Percentiles rank a stretch among this genome's conserved stretches.
phyloP scores from a whole-genome alignment of 2,888 invertebrate genomes.

The Apamea crenata region DNA sequence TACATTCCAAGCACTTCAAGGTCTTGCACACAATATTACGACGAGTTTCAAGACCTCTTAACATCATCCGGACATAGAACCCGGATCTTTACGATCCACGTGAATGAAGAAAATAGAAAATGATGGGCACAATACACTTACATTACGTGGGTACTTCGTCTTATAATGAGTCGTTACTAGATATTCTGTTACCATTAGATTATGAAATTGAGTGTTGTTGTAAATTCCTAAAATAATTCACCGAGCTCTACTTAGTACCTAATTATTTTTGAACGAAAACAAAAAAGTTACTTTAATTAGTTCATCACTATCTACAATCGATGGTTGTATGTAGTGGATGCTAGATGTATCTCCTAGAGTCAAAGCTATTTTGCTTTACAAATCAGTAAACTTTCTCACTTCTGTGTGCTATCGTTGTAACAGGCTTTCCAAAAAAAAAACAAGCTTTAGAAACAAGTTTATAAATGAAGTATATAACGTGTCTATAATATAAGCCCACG shows the following conservation, averaged over 20 bases:
- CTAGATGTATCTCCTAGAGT: background rate
- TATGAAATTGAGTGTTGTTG: background rate
- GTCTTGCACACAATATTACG: background rate
- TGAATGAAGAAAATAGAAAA: constrained; percentile 38
- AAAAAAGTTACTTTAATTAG: background rate
- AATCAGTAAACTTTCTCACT: background rate
- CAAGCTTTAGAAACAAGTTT: background rate
- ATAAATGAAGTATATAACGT: background rate
- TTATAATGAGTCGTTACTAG: constrained; percentile 7
- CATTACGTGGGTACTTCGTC: background rate
- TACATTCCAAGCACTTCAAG: background rate
- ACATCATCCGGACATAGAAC: constrained; percentile 33
- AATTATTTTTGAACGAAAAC: background rate
- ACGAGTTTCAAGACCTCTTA: constrained; percentile 1
- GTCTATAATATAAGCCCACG: constrained; percentile 6
- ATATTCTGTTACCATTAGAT: constrained; percentile 8
- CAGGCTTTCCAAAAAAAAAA: background rate
- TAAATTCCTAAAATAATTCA: background rate
- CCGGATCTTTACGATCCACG: constrained; percentile 36
- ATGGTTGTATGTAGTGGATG: background rate
- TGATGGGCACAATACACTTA: constrained; percentile 30
- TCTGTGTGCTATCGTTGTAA: background rate
- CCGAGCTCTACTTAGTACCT: background rate
- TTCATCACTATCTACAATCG: background rate
- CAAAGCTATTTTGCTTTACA: no score